phyloP scores from a whole-genome alignment of 1,140 invertebrate genomes.

The Sinella curviseta region DNA sequence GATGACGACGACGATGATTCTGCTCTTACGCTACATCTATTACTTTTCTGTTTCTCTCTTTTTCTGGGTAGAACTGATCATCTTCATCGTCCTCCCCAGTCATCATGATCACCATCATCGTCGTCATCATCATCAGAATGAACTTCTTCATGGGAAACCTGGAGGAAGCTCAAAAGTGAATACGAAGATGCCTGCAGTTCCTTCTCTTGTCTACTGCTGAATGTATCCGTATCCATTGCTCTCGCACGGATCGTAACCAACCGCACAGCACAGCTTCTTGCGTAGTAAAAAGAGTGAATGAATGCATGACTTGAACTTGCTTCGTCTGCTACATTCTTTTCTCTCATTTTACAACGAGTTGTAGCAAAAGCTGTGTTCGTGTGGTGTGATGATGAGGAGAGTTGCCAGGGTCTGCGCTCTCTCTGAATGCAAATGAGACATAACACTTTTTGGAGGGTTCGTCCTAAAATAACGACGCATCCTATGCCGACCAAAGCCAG shows the following conservation, averaged over 20 bases:
- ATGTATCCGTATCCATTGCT: not conserved
- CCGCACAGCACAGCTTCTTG: no score
- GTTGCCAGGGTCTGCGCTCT: not conserved
- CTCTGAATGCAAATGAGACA: constrained; percentile 21
- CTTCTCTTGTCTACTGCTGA: not conserved
- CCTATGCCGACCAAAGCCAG: not conserved
- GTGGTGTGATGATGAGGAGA: constrained; percentile 4
- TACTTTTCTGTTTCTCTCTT: not conserved
- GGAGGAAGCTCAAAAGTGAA: not conserved
- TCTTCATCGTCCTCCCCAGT: no score
- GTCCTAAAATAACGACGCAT: not conserved
- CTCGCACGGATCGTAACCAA: not conserved
- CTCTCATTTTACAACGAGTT: no score
- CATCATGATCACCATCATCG: not conserved
- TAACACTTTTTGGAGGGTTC: constrained; percentile 5
- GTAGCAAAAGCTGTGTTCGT: no score
- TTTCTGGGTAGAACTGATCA: not conserved
- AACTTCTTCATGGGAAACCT: constrained; percentile 2
- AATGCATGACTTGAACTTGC: constrained; percentile 13
- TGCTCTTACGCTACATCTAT: not conserved
- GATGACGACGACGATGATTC: not conserved
- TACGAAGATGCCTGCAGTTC: not conserved
- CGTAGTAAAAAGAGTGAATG: not conserved
- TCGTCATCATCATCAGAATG: not conserved
- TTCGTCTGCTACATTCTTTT: not conserved